A percentile compares a stretch with the other conserved stretches of the same genome.
phyloP scores from a whole-genome alignment of 2,113 vertebrate species.

The Vanacampus margaritifer region DNA sequence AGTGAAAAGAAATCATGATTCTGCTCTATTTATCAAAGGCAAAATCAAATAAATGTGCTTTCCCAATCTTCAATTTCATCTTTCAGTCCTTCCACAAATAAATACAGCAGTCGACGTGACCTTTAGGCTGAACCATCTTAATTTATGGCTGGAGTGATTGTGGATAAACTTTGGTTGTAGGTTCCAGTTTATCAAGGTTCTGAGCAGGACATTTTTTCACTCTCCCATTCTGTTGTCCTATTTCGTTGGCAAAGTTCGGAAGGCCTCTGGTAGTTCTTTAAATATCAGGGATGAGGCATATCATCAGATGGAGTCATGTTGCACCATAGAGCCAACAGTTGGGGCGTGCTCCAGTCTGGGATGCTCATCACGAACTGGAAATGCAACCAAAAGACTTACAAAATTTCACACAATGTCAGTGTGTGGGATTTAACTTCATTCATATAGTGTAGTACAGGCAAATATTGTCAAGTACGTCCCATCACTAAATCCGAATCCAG shows the following conservation, averaged over 20 bases:
- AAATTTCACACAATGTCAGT: slow-evolving; percentile 38
- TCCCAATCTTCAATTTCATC: slow-evolving; percentile 59
- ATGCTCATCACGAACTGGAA: slow-evolving; percentile 53
- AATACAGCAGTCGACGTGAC: background rate
- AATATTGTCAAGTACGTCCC: slow-evolving; percentile 37
- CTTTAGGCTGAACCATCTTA: too few species aligned
- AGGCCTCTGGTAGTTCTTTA: slow-evolving; percentile 57
- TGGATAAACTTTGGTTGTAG: background rate
- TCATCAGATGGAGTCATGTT: slow-evolving; percentile 59
- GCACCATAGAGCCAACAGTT: slow-evolving; percentile 22
- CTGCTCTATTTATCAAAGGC: slow-evolving; percentile 58
- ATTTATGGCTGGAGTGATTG: too few species aligned
- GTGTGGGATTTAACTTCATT: slow-evolving; percentile 18
- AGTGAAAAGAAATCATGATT: slow-evolving; percentile 62
- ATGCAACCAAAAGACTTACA: slow-evolving; percentile 31
- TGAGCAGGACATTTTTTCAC: background rate
- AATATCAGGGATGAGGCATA: slow-evolving; percentile 59
- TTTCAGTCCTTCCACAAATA: slow-evolving; percentile 44
- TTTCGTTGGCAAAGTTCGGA: slow-evolving; percentile 41
- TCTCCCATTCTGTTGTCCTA: slow-evolving; percentile 37
- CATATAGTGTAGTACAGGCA: slow-evolving; percentile 18
- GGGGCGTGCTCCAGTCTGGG: slow-evolving; percentile 32
- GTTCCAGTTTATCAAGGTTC: background rate
- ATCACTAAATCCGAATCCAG: slow-evolving; percentile 12
- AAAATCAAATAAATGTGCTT: slow-evolving; percentile 44